phyloP scores from a whole-genome alignment of 1,140 invertebrate genomes.

The Sogatella furcifera region DNA sequence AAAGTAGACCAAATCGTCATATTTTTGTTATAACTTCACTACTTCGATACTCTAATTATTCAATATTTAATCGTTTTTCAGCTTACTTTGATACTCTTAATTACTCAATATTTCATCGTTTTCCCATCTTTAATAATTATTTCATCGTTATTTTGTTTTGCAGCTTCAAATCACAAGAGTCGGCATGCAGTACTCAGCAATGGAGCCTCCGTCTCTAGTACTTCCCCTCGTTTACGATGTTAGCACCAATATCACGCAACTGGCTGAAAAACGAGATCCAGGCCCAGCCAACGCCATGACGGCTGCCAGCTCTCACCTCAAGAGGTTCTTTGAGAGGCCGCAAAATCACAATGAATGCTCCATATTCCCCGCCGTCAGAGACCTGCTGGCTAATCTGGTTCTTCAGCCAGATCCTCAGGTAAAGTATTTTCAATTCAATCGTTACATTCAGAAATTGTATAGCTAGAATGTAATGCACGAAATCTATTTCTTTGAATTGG shows the following conservation, averaged over 20 bases:
- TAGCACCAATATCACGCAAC: slow-evolving; percentile 68
- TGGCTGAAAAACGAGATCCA: slow-evolving; percentile 67
- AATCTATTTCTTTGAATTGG: no score
- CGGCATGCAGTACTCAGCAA: slow-evolving; percentile 47
- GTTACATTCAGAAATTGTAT: no score
- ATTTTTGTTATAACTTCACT: no score
- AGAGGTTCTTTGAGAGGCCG: slow-evolving; percentile 50
- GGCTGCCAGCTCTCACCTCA: slow-evolving; percentile 52
- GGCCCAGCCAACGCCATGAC: slow-evolving; percentile 47
- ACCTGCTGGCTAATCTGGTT: slow-evolving; percentile 68
- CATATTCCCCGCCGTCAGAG: slow-evolving; percentile 76
- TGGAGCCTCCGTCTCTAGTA: slow-evolving; percentile 67
- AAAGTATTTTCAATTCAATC: no score
- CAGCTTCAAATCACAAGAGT: slow-evolving; percentile 76
- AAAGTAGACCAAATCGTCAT: no score
- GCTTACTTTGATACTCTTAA: no score
- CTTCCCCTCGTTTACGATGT: slow-evolving; percentile 84
- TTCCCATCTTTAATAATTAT: no score
- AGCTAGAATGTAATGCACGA: no score
- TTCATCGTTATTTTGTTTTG: slow-evolving; percentile 22
- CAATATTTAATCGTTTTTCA: no score
- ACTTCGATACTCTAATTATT: no score
- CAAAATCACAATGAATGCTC: slow-evolving; percentile 61
- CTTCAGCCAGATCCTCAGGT: slow-evolving; percentile 50
- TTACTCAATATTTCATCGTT: no score